These are phyloP conservation scores for Xestia sexstrigata DNA, from an alignment of 2,888 invertebrate genomes.

Conservation along the genomic window DNA sequence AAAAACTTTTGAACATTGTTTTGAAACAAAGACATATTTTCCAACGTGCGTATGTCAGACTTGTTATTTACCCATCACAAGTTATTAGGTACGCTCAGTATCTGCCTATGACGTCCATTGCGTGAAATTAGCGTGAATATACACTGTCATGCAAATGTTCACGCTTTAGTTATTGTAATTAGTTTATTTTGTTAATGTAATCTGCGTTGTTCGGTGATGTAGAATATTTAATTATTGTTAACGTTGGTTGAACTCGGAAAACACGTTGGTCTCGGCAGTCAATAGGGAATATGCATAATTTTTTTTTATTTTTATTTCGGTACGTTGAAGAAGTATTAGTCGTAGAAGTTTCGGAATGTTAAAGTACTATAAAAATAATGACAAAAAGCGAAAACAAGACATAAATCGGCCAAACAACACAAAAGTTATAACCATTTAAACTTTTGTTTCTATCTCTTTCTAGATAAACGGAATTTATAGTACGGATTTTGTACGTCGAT, in stretches of 20 bases:
- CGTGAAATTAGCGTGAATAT: slow-evolving; percentile 25
- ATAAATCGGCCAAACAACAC: no score
- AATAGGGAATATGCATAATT: no score
- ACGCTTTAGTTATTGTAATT: slow-evolving; percentile 27
- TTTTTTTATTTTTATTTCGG: no score
- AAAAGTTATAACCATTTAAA: no score
- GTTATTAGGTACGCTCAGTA: not conserved
- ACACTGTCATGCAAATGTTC: slow-evolving; percentile 24
- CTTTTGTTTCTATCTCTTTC: no score
- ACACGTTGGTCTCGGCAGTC: no score
- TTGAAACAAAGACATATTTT: not conserved
- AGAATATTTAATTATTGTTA: slow-evolving; percentile 18
- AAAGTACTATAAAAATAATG: no score
- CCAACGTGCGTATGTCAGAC: slow-evolving; percentile 1
- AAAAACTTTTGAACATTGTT: not conserved
- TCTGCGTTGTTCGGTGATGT: slow-evolving; percentile 5
- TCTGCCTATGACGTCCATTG: slow-evolving; percentile 15
- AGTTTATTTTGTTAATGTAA: slow-evolving; percentile 7
- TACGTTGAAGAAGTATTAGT: no score
- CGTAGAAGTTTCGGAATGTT: no score
- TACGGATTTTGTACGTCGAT: no score
- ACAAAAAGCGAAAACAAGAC: no score
- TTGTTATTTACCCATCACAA: slow-evolving; percentile 9
- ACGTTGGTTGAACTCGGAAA: not conserved
- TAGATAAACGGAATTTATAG: no score